Conservation (phyloP, 2,888 invertebrate genomes). For the Erebia ligea region DNA sequence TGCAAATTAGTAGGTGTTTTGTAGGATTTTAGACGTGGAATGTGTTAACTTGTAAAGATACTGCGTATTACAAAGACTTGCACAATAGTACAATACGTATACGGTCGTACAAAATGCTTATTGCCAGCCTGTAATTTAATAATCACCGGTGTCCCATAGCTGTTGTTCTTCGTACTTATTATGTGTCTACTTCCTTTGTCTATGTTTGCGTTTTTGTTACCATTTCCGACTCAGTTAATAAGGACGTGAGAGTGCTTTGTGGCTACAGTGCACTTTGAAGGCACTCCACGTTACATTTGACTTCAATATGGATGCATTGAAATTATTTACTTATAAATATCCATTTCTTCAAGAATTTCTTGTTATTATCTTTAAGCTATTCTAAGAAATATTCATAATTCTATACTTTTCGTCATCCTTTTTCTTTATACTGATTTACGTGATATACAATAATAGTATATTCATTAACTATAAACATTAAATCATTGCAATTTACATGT, state of each 20-base stretch:
- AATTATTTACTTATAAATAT: not conserved
- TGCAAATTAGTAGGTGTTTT: constrained; percentile 35
- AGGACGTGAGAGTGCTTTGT: constrained; percentile 73
- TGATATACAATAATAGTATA: no score
- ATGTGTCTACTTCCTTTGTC: constrained; percentile 77
- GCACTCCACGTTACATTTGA: constrained; percentile 62
- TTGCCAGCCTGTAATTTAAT: constrained; percentile 43
- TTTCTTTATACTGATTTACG: no score
- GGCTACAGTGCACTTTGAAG: constrained; percentile 53
- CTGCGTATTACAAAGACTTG: constrained; percentile 31
- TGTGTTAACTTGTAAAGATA: constrained; percentile 29
- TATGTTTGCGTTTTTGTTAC: constrained; percentile 75
- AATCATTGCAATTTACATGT: no score
- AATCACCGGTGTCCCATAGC: constrained; percentile 55
- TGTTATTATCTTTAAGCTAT: no score
- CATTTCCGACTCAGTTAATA: constrained; percentile 78
- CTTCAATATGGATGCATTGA: constrained; percentile 48
- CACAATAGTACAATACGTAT: constrained; percentile 32
- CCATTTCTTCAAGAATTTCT: not conserved
- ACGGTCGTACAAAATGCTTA: constrained; percentile 27
- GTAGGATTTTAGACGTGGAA: constrained; percentile 28
- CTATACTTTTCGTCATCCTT: no score
- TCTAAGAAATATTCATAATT: no score
- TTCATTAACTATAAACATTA: no score
- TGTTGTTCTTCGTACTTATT: constrained; percentile 61